A percentile compares a stretch with the other conserved stretches of the same genome.
phyloP scores from a whole-genome alignment of 2,797 vertebrate genomes.

The Zenarchopterus dispar region DNA sequence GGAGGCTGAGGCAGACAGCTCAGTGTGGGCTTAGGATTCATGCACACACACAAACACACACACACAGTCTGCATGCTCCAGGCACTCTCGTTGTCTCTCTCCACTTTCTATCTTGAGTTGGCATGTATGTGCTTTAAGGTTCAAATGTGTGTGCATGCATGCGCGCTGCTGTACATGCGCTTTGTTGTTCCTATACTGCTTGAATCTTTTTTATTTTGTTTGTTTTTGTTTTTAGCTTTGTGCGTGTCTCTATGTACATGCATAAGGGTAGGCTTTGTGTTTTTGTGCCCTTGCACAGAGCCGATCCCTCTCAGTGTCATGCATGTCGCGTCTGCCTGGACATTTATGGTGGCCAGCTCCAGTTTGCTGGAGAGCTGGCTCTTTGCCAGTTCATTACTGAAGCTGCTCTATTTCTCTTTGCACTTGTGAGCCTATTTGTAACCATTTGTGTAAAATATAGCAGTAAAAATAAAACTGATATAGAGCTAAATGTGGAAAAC shows the following conservation, averaged over 20 bases:
- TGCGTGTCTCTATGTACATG: background rate
- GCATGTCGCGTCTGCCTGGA: conserved; percentile 65
- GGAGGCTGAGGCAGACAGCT: conserved; percentile 62
- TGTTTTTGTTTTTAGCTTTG: background rate
- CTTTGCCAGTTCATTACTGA: conserved; percentile 60
- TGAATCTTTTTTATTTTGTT: background rate
- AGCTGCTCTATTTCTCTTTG: conserved; percentile 47
- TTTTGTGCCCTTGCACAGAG: conserved; percentile 49
- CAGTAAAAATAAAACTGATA: conserved; percentile 16
- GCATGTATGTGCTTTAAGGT: conserved; percentile 22
- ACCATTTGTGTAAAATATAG: conserved; percentile 29
- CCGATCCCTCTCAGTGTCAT: conserved; percentile 61
- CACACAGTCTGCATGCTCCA: conserved; percentile 41
- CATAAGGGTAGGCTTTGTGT: conserved; percentile 40
- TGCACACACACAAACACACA: conserved; percentile 24
- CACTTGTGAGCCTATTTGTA: conserved; percentile 29
- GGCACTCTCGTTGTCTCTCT: conserved; percentile 36
- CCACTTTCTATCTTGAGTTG: conserved; percentile 40
- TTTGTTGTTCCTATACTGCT: conserved; percentile 8
- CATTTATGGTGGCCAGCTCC: conserved; percentile 63
- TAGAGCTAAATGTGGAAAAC: background rate
- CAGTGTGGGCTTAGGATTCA: conserved; percentile 56
- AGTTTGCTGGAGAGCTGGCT: conserved; percentile 59
- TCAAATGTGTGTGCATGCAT: conserved; percentile 10
- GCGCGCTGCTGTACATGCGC: background rate